Base-by-base conservation (phyloP, 2,888 invertebrate species). In the Rutpela maculata region DNA sequence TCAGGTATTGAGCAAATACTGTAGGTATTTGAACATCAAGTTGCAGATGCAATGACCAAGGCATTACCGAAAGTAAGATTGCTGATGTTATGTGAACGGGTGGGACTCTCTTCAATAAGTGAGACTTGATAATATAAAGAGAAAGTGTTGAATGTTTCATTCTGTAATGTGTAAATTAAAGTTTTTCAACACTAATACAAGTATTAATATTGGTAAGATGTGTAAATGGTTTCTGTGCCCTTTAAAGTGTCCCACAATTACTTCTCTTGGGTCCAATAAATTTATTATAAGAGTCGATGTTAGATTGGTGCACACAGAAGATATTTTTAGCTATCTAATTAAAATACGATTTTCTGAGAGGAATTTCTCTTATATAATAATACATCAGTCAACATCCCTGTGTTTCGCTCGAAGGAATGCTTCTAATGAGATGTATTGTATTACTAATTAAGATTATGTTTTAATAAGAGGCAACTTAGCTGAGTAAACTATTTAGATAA, bases 401-500 rank as follows among this genome's bases (percentile, higher is more conserved):
- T 56, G 9, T 59, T 22, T 19, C 10, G 59, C 59, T 59, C 15
- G 15, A 59, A 22, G 19, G 22, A 59, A 22, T 22, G 59, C 10
- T 22, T 18, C 18, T 59, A 22, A 59, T 59, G 59, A 59, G 18
- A 59, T 22, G 19, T 22, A 50, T 59, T 59, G 18, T 59, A 22
- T 59, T 19, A 22, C 59, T 67, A 67, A 67, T 67, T 67, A 67
- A 55, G 55, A 55, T 55, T 22, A 22, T 17, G 55, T 12, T 55
- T 18, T 67, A 65, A 65, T 65, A 65, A 65, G 35, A 43, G 43
- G 19, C 22, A 43, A 70, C 73, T 75, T 72, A 38, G 60, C 75
- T 75, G 67, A 60, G 75, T 73, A 75, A 78, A 78, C 78, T 75
- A 78, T 81, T 80, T 77, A 55, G 55, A 55, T 67, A 38, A 72